Percentiles rank a stretch among this genome's conserved stretches.
phyloP scores from a whole-genome alignment of 2,888 invertebrate genomes.

The Lasioglossum zephyrum region DNA sequence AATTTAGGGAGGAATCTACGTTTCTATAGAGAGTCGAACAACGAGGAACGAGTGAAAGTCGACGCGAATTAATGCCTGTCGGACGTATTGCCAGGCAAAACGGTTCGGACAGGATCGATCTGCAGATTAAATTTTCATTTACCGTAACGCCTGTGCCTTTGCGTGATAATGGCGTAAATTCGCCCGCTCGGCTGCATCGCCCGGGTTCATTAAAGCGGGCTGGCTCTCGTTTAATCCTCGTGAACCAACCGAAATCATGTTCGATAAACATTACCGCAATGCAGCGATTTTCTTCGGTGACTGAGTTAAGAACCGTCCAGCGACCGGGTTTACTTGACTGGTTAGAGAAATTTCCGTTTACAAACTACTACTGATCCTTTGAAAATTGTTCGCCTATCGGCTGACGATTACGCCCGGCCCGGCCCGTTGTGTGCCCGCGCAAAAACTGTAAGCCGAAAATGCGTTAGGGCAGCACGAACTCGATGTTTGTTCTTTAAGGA shows the following conservation, averaged over 20 bases:
- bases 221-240: slow-evolving; percentile 77
- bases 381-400: slow-evolving; percentile 75
- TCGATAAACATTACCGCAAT: slow-evolving; percentile 80
- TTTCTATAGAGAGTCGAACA: slow-evolving; percentile 37
- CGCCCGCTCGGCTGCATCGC: slow-evolving; percentile 66
- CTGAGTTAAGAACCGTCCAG: slow-evolving; percentile 70
- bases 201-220: slow-evolving; percentile 78
- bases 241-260: slow-evolving; percentile 79
- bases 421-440: slow-evolving; percentile 25
- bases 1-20: not conserved
- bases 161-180: slow-evolving; percentile 66
- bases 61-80: slow-evolving; percentile 62
- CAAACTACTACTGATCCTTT: slow-evolving; percentile 70
- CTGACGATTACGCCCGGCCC: slow-evolving; percentile 63
- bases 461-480: slow-evolving; percentile 68
- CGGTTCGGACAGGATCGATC: slow-evolving; percentile 69
- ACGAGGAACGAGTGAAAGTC: slow-evolving; percentile 59
- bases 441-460: slow-evolving; percentile 69
- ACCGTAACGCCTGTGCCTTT: slow-evolving; percentile 62
- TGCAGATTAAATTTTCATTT: slow-evolving; percentile 75
- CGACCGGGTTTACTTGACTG: slow-evolving; percentile 29
- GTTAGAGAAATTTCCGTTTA: slow-evolving; percentile 64
- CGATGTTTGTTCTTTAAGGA: slow-evolving; percentile 36
- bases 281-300: slow-evolving; percentile 74
- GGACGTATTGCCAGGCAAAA: slow-evolving; percentile 65